Percentiles rank a stretch among this genome's conserved stretches.
Conservation (phyloP, 2,113 vertebrate species). For the Mus pahari region DNA sequence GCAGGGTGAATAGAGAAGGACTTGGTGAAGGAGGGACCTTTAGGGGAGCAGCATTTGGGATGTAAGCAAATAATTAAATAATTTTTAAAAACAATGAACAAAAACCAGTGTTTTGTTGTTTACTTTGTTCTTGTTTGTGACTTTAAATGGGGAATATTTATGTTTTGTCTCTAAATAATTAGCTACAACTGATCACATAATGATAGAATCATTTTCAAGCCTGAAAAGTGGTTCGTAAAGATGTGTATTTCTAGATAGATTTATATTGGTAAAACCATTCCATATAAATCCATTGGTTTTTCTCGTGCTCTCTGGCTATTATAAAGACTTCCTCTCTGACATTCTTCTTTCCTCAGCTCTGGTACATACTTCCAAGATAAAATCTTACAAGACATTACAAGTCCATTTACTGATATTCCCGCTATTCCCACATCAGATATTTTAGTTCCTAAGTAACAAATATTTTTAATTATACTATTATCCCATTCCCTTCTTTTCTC, state of each 20-base stretch:
- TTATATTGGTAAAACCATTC: not conserved
- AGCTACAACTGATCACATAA: not conserved
- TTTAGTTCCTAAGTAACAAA: not conserved
- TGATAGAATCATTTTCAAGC: not conserved
- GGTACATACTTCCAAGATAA: not conserved
- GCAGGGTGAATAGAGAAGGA: no score
- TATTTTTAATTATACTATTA: conserved; percentile 37
- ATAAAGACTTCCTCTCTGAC: not conserved
- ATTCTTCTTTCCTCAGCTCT: not conserved
- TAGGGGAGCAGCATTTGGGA: no score
- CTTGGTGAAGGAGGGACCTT: no score
- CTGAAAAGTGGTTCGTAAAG: not conserved
- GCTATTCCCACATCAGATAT: not conserved
- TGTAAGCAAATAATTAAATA: no score
- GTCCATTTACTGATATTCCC: no score
- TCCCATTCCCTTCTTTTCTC: not conserved
- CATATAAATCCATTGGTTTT: not conserved
- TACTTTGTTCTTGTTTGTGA: not conserved
- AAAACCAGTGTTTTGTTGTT: not conserved
- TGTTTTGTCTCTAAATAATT: not conserved
- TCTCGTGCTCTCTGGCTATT: not conserved
- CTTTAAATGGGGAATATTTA: not conserved
- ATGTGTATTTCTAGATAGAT: not conserved
- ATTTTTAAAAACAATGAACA: no score
- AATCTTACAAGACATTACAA: not conserved